These are phyloP conservation scores for Watsonalla binaria DNA, from an alignment of 2,888 invertebrate genomes.

Conservation along the genomic window DNA sequence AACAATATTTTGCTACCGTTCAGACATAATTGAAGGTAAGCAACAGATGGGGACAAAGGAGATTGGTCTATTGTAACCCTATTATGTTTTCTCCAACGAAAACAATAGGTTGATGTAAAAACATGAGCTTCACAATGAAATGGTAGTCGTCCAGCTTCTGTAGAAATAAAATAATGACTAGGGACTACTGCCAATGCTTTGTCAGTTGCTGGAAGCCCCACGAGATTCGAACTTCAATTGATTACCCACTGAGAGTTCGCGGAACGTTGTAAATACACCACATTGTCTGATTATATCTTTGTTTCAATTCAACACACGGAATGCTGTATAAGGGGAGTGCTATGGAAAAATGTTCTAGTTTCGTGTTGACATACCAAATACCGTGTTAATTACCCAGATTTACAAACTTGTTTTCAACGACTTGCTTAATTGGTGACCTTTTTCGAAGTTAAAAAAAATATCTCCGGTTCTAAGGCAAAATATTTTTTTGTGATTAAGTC, in stretches of 20 bases:
- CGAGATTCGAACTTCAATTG: conserved; percentile 49
- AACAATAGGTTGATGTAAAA: conserved; percentile 60
- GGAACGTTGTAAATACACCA: conserved; percentile 20
- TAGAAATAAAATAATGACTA: conserved; percentile 53
- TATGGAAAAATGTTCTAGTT: too few relatives aligned
- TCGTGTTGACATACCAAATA: too few relatives aligned
- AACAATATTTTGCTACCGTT: conserved; percentile 76
- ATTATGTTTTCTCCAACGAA: conserved; percentile 60
- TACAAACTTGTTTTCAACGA: too few relatives aligned
- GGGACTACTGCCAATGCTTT: conserved; percentile 53
- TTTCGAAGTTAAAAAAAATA: too few relatives aligned
- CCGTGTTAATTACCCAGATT: too few relatives aligned
- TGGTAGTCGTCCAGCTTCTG: conserved; percentile 58
- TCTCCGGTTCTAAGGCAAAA: too few relatives aligned
- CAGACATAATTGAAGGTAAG: conserved; percentile 48
- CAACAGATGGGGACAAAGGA: conserved; percentile 62
- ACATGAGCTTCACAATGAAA: conserved; percentile 51
- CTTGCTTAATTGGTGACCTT: too few relatives aligned
- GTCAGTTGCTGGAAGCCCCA: conserved; percentile 48
- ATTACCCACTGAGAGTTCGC: conserved; percentile 51
- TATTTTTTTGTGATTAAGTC: too few relatives aligned
- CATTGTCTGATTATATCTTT: conserved; percentile 22
- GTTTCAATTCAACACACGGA: conserved; percentile 6
- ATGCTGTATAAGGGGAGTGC: too few relatives aligned
- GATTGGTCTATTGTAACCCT: conserved; percentile 53